Percentiles rank a stretch among this genome's conserved stretches.
Evolutionary conservation across 2,888 invertebrate genomes (phyloP).

Genomic region (Drosophila maculinotata): DNA sequence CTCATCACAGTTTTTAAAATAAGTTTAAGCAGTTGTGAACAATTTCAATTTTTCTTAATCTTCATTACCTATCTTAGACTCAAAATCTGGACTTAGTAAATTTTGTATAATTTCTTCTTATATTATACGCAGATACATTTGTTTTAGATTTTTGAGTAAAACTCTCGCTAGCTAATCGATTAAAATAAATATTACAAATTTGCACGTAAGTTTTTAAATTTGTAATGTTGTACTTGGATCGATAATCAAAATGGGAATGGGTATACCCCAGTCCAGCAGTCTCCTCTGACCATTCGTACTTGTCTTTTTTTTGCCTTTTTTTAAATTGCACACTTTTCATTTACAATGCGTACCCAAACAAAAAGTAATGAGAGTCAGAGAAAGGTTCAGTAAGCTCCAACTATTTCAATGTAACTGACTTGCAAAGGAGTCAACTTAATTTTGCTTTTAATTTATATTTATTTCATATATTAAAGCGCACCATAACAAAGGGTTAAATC

Average conservation of each 20-base stretch:
- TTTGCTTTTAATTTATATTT: conserved; percentile 50
- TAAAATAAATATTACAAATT: too few relatives aligned
- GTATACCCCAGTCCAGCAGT: background rate
- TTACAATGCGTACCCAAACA: conserved; percentile 45
- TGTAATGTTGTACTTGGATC: too few relatives aligned
- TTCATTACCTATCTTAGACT: too few relatives aligned
- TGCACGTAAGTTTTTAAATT: too few relatives aligned
- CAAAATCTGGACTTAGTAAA: too few relatives aligned
- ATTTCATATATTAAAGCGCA: conserved; percentile 22
- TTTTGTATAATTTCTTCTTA: too few relatives aligned
- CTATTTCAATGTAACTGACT: conserved; percentile 38
- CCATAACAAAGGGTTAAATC: conserved; percentile 24
- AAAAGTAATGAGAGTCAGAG: conserved; percentile 55
- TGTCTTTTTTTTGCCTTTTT: background rate
- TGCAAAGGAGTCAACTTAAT: conserved; percentile 45
- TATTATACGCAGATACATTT: too few relatives aligned
- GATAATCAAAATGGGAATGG: background rate
- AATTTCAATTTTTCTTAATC: too few relatives aligned
- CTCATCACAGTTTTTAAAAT: too few relatives aligned
- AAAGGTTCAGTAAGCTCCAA: conserved; percentile 14
- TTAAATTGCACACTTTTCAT: conserved; percentile 27
- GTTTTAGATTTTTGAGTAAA: too few relatives aligned
- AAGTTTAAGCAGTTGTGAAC: too few relatives aligned
- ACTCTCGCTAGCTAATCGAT: too few relatives aligned
- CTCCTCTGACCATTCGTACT: background rate